Base-by-base conservation (phyloP, 2,797 vertebrate genomes). In the Tenualosa ilisha region DNA sequence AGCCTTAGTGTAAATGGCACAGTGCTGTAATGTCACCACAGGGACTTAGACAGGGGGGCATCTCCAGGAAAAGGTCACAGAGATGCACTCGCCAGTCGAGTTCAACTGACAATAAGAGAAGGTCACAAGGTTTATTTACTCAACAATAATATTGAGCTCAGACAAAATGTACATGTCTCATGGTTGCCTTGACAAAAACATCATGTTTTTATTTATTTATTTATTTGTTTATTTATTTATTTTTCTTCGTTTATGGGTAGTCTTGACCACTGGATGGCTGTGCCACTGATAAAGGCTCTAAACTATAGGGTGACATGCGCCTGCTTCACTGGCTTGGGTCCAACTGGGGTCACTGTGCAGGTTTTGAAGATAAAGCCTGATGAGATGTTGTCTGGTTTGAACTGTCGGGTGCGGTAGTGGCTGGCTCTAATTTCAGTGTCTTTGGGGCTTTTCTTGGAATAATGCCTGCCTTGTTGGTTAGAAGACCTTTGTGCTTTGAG, bases 21-120 rank as follows among this genome's bases (percentile, higher is more conserved):
- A 46, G 37, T 20, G 72, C 72, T 46, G 72, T 79, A 79, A 79
- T 22, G 72, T 79, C 40, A 7, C 37, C 17, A 43, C 40, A 37
- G 37, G 40, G 72, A 46, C 37, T 17, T 13, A 37, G 65, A 1
- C 9, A 40, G 65, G 31, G 20, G 72, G 37, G 37, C 72, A 79
- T 79, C 72, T 79, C 72, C 22, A 17, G 5, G 40, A 43, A 79
- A 79, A 79, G 72, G 72, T 79, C 72, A 46, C 1, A 5, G 37
- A 84, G 72, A 49, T 51, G 72, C 81, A 72, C 65, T 46, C 82
- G 82, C 24, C 49, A 46, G 51, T 50, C n/a, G 51, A 24, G 85
- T 63, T 84, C 43, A 86, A 51, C 85, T 81, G 85, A 59, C 37
- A 61, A 49, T 85, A 53, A 49, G 40, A 46, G 8, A 79, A 79